Evolutionary conservation across 2,888 invertebrate genomes (phyloP).

Genomic region (Caenorhabditis sp.): DNA sequence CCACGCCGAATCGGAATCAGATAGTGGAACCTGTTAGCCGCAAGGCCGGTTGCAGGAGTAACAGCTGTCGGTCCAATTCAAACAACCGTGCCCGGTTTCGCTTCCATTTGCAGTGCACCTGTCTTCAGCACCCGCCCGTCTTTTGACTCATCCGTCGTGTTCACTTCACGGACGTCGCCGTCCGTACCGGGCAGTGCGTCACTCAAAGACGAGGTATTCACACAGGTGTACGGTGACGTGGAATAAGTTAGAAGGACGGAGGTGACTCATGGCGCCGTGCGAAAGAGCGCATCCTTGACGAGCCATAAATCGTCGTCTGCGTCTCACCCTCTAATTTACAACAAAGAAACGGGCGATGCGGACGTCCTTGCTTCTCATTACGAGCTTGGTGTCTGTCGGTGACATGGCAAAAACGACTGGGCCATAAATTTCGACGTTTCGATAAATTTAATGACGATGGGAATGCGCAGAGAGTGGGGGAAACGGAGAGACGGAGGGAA

Average conservation of each 20-base stretch:
- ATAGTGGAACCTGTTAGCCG: too few relatives aligned
- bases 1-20: slow-evolving; percentile 1
- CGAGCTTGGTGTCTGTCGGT: slow-evolving; percentile 43
- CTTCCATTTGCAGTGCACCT: slow-evolving; percentile 44
- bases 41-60: too few relatives aligned
- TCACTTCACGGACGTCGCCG: neutral
- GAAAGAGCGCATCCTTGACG: slow-evolving; percentile 27
- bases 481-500: neutral
- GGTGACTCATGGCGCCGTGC: slow-evolving; percentile 5
- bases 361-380: slow-evolving; percentile 50
- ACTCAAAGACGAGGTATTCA: neutral
- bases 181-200: neutral
- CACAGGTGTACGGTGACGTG: too few relatives aligned
- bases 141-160: slow-evolving; percentile 5
- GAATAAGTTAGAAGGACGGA: slow-evolving; percentile 3
- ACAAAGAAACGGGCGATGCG: slow-evolving; percentile 16
- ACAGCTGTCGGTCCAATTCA: slow-evolving; percentile 32
- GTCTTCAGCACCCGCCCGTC: slow-evolving; percentile 5
- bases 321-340: slow-evolving; percentile 31
- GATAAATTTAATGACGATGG: slow-evolving; percentile 52
- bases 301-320: slow-evolving; percentile 37
- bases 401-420: slow-evolving; percentile 54
- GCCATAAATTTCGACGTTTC: slow-evolving; percentile 49
- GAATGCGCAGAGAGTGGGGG: slow-evolving; percentile 14
- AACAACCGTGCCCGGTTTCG: slow-evolving; percentile 6